phyloP scores from a whole-genome alignment of 1,140 invertebrate species.

The Hylaeus anthracinus region DNA sequence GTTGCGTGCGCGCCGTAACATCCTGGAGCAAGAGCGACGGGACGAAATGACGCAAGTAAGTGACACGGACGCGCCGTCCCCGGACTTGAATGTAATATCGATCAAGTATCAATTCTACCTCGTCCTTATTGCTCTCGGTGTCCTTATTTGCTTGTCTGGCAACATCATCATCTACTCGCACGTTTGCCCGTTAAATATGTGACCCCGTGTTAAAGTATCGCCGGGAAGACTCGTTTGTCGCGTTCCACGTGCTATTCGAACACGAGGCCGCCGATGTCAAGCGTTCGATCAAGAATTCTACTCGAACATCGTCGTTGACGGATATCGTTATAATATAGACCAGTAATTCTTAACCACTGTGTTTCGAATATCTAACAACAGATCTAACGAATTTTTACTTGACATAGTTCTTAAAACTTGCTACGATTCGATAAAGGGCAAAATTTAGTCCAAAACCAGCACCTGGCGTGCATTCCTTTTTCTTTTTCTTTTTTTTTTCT shows the following conservation, averaged over 20 bases:
- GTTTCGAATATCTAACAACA: no score
- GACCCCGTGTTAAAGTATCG: constrained; percentile 50
- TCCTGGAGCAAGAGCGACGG: constrained; percentile 79
- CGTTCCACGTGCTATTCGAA: constrained; percentile 6
- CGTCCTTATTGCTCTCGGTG: constrained; percentile 78
- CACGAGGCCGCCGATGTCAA: not conserved
- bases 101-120: constrained; percentile 79
- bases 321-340: constrained; percentile 10
- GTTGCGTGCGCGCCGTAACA: constrained; percentile 74
- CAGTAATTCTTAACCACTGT: no score
- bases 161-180: constrained; percentile 81
- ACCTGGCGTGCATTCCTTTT: no score
- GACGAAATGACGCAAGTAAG: constrained; percentile 82
- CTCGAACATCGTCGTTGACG: constrained; percentile 12
- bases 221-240: not conserved
- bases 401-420: no score
- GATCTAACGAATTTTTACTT: no score
- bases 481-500: no score
- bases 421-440: no score
- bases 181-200: constrained; percentile 79
- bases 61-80: constrained; percentile 75
- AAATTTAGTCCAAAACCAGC: no score
- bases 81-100: constrained; percentile 76
- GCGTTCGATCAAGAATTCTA: not conserved
- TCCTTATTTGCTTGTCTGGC: constrained; percentile 80